These are phyloP conservation scores for Alaudala cheleensis DNA, from an alignment of 2,113 vertebrate genomes.

Conservation along the genomic window DNA sequence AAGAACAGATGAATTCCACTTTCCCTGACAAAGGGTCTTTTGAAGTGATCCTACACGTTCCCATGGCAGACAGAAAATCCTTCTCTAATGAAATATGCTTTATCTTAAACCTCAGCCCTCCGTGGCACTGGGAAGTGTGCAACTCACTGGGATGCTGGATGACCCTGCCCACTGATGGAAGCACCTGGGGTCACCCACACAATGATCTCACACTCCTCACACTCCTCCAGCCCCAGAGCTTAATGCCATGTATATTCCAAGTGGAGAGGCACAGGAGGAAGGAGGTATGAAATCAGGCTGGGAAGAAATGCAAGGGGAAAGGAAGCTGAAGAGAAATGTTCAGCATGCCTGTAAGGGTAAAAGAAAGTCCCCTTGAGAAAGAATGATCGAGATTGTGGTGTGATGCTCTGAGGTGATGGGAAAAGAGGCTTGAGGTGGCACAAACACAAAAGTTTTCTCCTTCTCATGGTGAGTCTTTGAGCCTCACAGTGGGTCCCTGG, in stretches of 20 bases:
- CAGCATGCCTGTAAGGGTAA: background rate
- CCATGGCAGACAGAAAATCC: background rate
- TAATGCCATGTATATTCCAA: background rate
- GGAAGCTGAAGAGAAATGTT: background rate
- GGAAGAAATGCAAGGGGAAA: background rate
- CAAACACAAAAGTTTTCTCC: background rate
- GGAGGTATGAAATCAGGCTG: background rate
- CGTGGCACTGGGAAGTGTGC: background rate
- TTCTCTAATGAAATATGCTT: background rate
- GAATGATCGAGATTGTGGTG: background rate
- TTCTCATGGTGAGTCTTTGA: background rate
- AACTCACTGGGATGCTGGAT: background rate
- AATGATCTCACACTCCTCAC: background rate
- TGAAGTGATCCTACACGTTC: constrained; percentile 25
- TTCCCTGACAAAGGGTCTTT: constrained; percentile 33
- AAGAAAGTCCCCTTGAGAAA: background rate
- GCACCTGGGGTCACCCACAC: background rate
- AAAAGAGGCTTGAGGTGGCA: background rate
- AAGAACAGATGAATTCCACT: background rate
- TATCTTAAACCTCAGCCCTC: background rate
- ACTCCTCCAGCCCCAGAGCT: background rate
- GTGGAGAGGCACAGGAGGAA: background rate
- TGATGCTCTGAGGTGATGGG: background rate
- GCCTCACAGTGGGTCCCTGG: background rate
- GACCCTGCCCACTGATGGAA: background rate